Evolutionary conservation across 1,140 invertebrate species (phyloP).

Genomic region (Rhagoletis pomonella): DNA sequence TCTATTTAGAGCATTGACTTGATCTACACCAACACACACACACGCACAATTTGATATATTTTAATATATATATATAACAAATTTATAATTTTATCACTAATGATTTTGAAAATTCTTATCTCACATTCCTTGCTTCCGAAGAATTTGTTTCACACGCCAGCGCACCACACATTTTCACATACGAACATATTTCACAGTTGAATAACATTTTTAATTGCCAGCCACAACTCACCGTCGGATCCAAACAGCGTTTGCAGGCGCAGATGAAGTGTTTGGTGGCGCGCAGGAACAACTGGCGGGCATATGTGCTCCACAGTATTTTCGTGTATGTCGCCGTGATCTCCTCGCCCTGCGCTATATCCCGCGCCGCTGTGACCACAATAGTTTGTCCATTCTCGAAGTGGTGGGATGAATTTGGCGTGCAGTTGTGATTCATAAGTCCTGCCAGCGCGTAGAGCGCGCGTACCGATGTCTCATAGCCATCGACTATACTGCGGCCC

Average conservation of each 20-base stretch:
- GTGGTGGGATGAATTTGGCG: constrained; percentile 82
- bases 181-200: background rate
- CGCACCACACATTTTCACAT: too few relatives aligned
- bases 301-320: constrained; percentile 82
- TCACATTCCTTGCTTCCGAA: background rate
- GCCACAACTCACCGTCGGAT: constrained; percentile 78
- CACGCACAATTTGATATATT: too few relatives aligned
- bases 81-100: too few relatives aligned
- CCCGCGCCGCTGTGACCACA: constrained; percentile 78
- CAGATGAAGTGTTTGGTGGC: constrained; percentile 86
- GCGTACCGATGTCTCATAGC: constrained; percentile 77
- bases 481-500: constrained; percentile 76
- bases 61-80: too few relatives aligned
- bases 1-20: too few relatives aligned
- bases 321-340: constrained; percentile 84
- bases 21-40: too few relatives aligned
- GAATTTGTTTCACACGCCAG: too few relatives aligned
- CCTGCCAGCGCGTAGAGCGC: constrained; percentile 84
- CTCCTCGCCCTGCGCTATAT: constrained; percentile 80
- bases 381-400: constrained; percentile 79
- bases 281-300: constrained; percentile 79
- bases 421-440: constrained; percentile 85
- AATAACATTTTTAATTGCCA: background rate
- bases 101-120: too few relatives aligned
- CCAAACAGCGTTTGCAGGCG: constrained; percentile 81